Conservation (phyloP, 2,797 vertebrate genomes). For the Sternotherus odoratus region DNA sequence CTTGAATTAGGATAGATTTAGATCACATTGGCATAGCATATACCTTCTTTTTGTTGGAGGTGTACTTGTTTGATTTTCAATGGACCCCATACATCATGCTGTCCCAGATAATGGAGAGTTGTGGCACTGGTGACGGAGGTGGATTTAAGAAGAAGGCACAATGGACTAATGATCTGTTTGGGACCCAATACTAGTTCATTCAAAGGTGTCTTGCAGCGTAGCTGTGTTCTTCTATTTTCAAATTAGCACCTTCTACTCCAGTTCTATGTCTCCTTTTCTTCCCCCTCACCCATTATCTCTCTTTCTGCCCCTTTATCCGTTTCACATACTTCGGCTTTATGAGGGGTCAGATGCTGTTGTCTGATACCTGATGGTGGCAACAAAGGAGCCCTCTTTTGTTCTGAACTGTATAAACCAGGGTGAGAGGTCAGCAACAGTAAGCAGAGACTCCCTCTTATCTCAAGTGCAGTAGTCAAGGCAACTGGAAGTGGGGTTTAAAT, state of each 20-base stretch:
- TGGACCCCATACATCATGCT: not conserved
- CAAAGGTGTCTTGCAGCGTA: not conserved
- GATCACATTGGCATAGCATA: not conserved
- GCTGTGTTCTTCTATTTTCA: not conserved
- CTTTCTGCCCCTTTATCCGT: not conserved
- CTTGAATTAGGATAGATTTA: not conserved
- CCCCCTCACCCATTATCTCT: not conserved
- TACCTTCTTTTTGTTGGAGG: not conserved
- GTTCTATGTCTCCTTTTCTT: not conserved
- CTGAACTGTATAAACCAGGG: not conserved
- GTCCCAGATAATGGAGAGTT: not conserved
- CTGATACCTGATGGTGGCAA: not conserved
- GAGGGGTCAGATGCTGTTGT: not conserved
- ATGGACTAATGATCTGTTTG: not conserved
- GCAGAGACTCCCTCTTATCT: rapidly evolving
- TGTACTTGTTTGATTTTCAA: not conserved
- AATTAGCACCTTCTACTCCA: not conserved
- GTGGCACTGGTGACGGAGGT: not conserved
- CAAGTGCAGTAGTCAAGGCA: not conserved
- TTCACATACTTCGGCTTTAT: not conserved
- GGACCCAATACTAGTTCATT: not conserved
- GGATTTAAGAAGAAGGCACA: not conserved
- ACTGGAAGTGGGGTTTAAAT: not conserved
- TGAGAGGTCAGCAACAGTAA: not conserved
- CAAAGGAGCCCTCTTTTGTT: not conserved